Percentiles rank a stretch among this genome's conserved stretches.
Evolutionary conservation across 2,113 vertebrate genomes (phyloP).

Genomic region (Triplophysa siluroides): DNA sequence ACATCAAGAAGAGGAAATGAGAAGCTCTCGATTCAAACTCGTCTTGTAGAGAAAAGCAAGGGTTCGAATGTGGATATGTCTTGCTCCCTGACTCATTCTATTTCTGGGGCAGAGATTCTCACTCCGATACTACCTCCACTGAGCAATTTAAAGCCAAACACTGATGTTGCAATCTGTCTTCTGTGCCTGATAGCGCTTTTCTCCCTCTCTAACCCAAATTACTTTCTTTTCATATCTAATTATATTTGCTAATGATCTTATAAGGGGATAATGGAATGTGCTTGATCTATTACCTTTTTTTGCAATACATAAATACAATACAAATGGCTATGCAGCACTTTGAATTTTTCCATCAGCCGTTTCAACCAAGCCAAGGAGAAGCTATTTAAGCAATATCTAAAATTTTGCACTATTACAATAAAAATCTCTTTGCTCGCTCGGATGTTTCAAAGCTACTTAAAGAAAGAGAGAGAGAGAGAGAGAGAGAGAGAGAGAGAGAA

Average conservation of each 20-base stretch:
- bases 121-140: conserved; percentile 78
- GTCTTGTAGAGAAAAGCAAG: conserved; percentile 22
- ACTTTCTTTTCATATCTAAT: conserved; percentile 84
- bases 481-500: no score
- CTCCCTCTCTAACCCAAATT: conserved; percentile 80
- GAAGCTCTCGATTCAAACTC: conserved; percentile 10
- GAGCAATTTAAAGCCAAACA: conserved; percentile 84
- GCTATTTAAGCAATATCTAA: conserved; percentile 25
- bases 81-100: conserved; percentile 66
- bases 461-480: no score
- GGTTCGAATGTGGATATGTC: conserved; percentile 62
- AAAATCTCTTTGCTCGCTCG: not conserved
- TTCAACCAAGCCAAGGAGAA: conserved; percentile 41
- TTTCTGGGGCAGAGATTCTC: conserved; percentile 79
- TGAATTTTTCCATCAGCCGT: conserved; percentile 55
- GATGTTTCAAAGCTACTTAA: not conserved
- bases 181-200: conserved; percentile 82
- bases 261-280: conserved; percentile 84
- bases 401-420: not conserved
- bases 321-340: conserved; percentile 71
- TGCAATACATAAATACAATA: conserved; percentile 81
- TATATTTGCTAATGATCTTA: conserved; percentile 86
- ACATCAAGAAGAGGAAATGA: conserved; percentile 6
- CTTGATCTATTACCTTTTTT: conserved; percentile 84
- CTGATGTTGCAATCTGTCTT: conserved; percentile 82